These are phyloP conservation scores for Phoebastria nigripes DNA, from an alignment of 2,797 vertebrate genomes.

Conservation along the genomic window DNA sequence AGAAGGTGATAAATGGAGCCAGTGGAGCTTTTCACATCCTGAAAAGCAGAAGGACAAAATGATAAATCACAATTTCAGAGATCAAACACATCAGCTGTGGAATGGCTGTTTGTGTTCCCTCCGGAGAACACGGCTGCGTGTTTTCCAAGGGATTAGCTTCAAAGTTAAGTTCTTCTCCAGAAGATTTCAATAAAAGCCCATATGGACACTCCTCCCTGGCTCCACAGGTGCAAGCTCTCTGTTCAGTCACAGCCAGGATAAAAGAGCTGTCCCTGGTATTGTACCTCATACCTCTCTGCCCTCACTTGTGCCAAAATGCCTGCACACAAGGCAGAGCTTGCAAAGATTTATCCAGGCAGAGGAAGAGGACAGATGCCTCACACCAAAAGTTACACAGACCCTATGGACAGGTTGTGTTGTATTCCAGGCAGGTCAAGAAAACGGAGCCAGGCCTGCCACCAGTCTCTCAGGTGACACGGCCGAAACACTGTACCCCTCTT, in stretches of 20 bases:
- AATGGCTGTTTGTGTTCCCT: not conserved
- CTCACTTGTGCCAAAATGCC: not conserved
- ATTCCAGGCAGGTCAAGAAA: not conserved
- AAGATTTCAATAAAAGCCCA: slow-evolving; percentile 54
- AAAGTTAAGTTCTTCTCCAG: slow-evolving; percentile 33
- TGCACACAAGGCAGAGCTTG: not conserved
- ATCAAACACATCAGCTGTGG: not conserved
- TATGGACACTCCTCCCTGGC: not conserved
- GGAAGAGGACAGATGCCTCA: not conserved
- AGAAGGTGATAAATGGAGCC: not conserved
- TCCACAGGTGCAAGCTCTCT: slow-evolving; percentile 42
- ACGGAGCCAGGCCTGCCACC: not conserved
- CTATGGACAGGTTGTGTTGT: not conserved
- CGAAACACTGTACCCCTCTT: not conserved
- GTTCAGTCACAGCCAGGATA: not conserved
- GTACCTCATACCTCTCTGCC: not conserved
- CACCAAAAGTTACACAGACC: not conserved
- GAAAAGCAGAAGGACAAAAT: not conserved
- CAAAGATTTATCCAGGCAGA: not conserved
- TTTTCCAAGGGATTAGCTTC: slow-evolving; percentile 66
- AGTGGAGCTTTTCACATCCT: not conserved
- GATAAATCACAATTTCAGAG: not conserved
- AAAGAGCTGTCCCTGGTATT: not conserved
- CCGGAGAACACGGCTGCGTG: not conserved
- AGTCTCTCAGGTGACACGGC: not conserved